Evolutionary conservation across 2,113 vertebrate genomes (phyloP).

Genomic region (Ancistrus triradiatus): DNA sequence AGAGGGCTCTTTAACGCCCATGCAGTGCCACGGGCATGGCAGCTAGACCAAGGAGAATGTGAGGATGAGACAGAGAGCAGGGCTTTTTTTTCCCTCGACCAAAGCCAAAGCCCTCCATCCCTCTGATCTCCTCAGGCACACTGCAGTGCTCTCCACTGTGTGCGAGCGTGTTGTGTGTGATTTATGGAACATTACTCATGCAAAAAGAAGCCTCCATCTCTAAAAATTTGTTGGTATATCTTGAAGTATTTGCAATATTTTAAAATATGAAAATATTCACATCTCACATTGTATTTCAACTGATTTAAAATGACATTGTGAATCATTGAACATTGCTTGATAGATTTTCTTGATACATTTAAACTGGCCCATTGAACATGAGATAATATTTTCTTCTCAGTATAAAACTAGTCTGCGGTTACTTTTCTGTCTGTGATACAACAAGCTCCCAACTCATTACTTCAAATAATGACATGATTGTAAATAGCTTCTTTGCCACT

Average conservation of each 20-base stretch:
- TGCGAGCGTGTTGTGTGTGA: no score
- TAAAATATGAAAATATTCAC: background rate
- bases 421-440: conserved; percentile 22
- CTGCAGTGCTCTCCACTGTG: conserved; percentile 23
- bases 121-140: conserved; percentile 41
- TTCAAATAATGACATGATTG: conserved; percentile 38
- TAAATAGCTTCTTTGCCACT: conserved; percentile 54
- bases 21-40: conserved; percentile 37
- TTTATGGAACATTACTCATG: conserved; percentile 1
- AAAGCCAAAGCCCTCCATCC: conserved; percentile 35
- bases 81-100: conserved; percentile 18
- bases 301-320: conserved; percentile 7
- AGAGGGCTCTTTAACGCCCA: conserved; percentile 36
- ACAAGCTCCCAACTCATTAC: conserved; percentile 40
- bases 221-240: background rate
- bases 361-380: conserved; percentile 20
- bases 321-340: conserved; percentile 2
- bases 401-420: conserved; percentile 4
- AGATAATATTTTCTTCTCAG: conserved; percentile 1
- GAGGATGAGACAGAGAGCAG: conserved; percentile 39
- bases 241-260: background rate
- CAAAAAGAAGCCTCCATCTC: background rate
- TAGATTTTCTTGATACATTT: conserved; percentile 10
- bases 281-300: background rate
- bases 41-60: conserved; percentile 45